Evolutionary conservation across 2,797 vertebrate species (phyloP).

Genomic region (Halcyon leucocephala): DNA sequence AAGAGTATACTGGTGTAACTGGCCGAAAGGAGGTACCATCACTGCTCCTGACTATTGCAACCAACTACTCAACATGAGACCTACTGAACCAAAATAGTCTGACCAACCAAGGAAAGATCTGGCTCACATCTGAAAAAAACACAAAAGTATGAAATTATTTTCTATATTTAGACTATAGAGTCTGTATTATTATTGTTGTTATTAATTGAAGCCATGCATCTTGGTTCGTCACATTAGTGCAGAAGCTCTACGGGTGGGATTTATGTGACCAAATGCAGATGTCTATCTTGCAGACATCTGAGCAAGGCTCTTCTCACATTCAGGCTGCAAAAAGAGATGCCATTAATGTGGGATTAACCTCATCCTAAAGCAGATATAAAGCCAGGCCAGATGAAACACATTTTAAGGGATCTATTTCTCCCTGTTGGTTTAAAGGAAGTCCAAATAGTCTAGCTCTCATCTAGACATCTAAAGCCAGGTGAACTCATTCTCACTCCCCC

Average conservation of each 20-base stretch:
- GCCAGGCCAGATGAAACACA: slow-evolving; percentile 29
- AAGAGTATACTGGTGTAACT: not conserved
- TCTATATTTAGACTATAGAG: slow-evolving; percentile 47
- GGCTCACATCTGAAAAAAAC: slow-evolving; percentile 1
- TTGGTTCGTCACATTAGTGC: slow-evolving; percentile 55
- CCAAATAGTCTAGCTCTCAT: not conserved
- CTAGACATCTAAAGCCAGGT: slow-evolving; percentile 16
- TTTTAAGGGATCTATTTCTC: slow-evolving; percentile 5
- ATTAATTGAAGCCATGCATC: slow-evolving; percentile 69
- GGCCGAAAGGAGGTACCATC: not conserved
- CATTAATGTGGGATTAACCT: slow-evolving; percentile 70
- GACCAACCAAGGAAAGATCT: not conserved
- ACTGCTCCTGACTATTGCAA: not conserved
- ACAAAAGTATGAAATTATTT: not conserved
- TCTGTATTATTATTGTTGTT: slow-evolving; percentile 47
- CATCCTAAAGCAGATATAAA: slow-evolving; percentile 49
- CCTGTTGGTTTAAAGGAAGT: not conserved
- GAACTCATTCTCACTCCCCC: not conserved
- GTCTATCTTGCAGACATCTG: slow-evolving; percentile 70
- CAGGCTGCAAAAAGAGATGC: slow-evolving; percentile 46
- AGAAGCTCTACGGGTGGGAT: slow-evolving; percentile 54
- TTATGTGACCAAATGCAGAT: slow-evolving; percentile 70
- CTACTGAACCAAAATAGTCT: not conserved
- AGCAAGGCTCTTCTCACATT: slow-evolving; percentile 49
- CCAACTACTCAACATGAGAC: not conserved